phyloP scores from a whole-genome alignment of 2,888 invertebrate genomes.

The Mythimna albipuncta region DNA sequence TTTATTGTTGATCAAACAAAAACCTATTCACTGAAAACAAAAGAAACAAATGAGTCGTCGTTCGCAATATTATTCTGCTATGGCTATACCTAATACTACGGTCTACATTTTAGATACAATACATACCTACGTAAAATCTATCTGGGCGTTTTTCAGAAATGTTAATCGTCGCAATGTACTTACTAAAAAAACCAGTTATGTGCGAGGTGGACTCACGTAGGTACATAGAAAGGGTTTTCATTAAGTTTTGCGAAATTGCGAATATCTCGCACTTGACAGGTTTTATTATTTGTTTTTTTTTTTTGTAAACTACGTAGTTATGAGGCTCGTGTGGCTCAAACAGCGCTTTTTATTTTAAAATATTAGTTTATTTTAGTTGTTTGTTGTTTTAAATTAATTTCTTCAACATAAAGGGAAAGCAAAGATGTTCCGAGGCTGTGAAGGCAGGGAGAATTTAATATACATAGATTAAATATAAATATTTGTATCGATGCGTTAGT shows the following conservation, averaged over 20 bases:
- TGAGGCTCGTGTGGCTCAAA: background rate
- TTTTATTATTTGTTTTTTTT: background rate
- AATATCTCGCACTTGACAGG: background rate
- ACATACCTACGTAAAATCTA: background rate
- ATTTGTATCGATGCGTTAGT: too few relatives aligned
- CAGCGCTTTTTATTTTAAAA: too few relatives aligned
- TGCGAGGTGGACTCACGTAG: background rate
- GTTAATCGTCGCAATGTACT: background rate
- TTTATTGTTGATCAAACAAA: slow-evolving; percentile 54
- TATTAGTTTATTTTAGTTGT: too few relatives aligned
- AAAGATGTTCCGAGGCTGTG: too few relatives aligned
- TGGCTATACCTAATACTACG: slow-evolving; percentile 7
- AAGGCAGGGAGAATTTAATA: too few relatives aligned
- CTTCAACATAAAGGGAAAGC: too few relatives aligned
- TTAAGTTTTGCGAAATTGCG: background rate
- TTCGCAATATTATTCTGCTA: slow-evolving; percentile 5
- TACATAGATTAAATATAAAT: too few relatives aligned
- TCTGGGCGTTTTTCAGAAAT: slow-evolving; percentile 12
- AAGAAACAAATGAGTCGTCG: slow-evolving; percentile 49
- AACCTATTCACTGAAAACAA: slow-evolving; percentile 76
- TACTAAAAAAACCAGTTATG: background rate
- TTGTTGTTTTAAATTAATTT: too few relatives aligned
- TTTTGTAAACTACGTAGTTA: background rate
- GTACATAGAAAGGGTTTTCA: background rate
- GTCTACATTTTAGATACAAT: background rate